Base-by-base conservation (phyloP, 2,888 invertebrate species). In the Ctenicera cuprea region DNA sequence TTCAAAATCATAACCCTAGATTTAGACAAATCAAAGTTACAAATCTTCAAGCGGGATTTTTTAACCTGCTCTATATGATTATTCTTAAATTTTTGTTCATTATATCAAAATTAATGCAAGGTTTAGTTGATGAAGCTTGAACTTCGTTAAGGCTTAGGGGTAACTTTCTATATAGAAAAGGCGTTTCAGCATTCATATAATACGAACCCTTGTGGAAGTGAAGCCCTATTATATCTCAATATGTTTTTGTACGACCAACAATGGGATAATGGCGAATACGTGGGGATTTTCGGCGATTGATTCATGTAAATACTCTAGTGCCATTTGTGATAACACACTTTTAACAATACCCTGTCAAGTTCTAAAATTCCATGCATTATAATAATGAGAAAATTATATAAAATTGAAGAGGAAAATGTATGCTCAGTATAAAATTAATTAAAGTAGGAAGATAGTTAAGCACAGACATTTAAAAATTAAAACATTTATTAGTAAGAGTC, bases 201-300 rank as follows among this genome's bases (percentile, higher is more conserved):
- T 68, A 18, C 68, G 48, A 68, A 48, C 68, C 68, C 66, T 38
- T 14, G 41, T 57, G 33, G 41, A 62, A 30, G 20, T 59, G 65
- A 65, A 69, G 64, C 69, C 65, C 65, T 70, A 73, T 73, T 73
- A 69, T 64, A 73, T 63, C 59, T 65, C 69, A 73, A 73, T 73
- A 69, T 73, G 73, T 73, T 73, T 73, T 73, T 69, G 73, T 64
- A 70, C 41, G 45, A 61, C 69, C 59, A 59, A 73, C 73, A 73
- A 73, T 73, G 37, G 54, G 33, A 65, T 63, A 63, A 63, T 70
- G 50, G 50, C n/a, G 62, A 67, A 61, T 65, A 62, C 41, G 52
- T 22, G 33, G 73, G 62, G 73, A 73, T 67, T 73, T 73, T 57
- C 71, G 54, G 52, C 3, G 57, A 65, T 70, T 73, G 50, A 37